Base-by-base conservation (phyloP, 64 coral and sea anemone genomes). In the Montipora sp. region DNA sequence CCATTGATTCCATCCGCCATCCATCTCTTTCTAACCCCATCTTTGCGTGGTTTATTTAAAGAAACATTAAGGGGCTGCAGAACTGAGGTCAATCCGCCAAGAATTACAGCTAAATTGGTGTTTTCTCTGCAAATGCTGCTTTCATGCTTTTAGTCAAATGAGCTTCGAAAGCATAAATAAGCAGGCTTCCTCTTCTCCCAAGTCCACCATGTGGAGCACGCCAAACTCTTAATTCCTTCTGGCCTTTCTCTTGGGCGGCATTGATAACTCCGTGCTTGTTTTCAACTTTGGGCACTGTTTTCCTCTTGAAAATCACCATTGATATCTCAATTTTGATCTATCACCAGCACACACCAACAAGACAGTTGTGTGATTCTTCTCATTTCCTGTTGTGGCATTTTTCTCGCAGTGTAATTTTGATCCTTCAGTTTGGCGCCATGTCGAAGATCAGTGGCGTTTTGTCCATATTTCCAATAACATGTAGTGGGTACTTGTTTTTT, bases 401-500 rank as follows among this genome's bases (percentile, higher is more conserved):
- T 55, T 55, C 51, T 10, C 2, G 51, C 5, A 72, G 44, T 9
- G 78, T 27, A 27, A 27, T 27, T 27, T 91, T 20, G 16, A 12
- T 21, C 7, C n/a, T 74, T 59, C 24, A 10, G 9, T 55, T 55
- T 2, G 51, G 51, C 47, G 55, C 80, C 67, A 74, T 75, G 4
- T 85, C 72, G 6, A 88, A 93, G 14, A 11, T 77, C 1, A 93
- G 20, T 47, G 92, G 83, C 18, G 84, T 93, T 57, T 88, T 45
- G 45, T 91, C 83, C 89, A 91, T 90, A 70, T 95, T 95, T 18
- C 24, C 87, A 18, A 94, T 75, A 8, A 83, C 71, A 83, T 85
- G 77, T 51, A 84, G n/a, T 16, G 65, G 80, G 53, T 95, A 95
- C 23, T 74, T 59, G 76, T 95, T 59, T 22, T 70, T 70, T 8